These are phyloP conservation scores for Mobula birostris DNA, from an alignment of 2,113 vertebrate genomes.

Conservation along the genomic window DNA sequence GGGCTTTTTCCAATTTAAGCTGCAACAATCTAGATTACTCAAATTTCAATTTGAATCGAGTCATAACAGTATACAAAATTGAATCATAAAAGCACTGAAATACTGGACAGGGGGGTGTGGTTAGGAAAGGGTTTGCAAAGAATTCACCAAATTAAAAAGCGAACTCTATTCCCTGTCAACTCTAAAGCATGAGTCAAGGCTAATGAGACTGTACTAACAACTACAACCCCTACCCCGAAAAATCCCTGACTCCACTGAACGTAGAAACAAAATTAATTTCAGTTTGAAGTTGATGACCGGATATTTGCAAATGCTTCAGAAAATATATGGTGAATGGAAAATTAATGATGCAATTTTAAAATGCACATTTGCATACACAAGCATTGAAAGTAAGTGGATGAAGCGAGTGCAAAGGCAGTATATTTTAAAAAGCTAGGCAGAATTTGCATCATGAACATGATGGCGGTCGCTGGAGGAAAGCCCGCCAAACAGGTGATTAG, in stretches of 20 bases:
- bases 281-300: neutral
- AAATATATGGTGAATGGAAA: no score
- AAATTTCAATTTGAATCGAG: conserved; percentile 10
- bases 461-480: conserved; percentile 37
- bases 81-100: conserved; percentile 8
- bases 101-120: neutral
- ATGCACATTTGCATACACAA: neutral
- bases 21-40: neutral
- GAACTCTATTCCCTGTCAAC: neutral
- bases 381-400: neutral
- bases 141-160: neutral
- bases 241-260: neutral
- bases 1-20: conserved; percentile 14
- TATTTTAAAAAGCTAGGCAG: neutral
- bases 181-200: neutral
- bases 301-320: no score
- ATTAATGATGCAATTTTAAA: neutral
- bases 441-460: conserved; percentile 24
- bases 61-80: conserved; percentile 6
- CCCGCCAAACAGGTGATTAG: conserved; percentile 38
- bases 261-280: neutral
- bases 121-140: conserved; percentile 16
- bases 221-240: neutral
- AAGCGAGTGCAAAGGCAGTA: neutral
- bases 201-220: no score